Base-by-base conservation (phyloP, 35 echinoderm and acorn worm species). In the Heliocidaris erythrogramma region DNA sequence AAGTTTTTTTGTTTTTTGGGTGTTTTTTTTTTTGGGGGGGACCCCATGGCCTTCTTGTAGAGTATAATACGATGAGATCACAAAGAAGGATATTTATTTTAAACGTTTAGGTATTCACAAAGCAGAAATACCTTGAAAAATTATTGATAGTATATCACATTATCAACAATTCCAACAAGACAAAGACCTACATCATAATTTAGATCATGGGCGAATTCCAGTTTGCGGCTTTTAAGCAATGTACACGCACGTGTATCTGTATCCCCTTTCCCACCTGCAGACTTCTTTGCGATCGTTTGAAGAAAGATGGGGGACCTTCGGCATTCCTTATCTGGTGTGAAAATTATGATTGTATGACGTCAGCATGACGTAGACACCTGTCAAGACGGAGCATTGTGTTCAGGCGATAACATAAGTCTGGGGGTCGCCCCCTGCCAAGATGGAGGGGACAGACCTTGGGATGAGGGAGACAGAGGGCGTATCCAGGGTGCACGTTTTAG, bases 291-390 rank as follows among this genome's bases (percentile, higher is more conserved):
- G 24, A 71, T 71, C 61, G n/a, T 78, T 24, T n/a, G 27, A 78
- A 27, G 65, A 78, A 3, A 78, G 21, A 78, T 18, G 18, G 27
- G 65, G 65, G 27, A 21, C 65, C 52, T 56, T 78, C 21, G 27
- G 27, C 21, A 4, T n/a, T 7, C 65, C 27, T 78, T 78, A 78
- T 78, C 65, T 78, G 65, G 65, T 78, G 65, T 78, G 21, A 18
- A 78, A 78, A 27, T 78, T 21, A 78, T 78, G 65, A 78, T 78
- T 78, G 65, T n/a, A 48, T 89, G 87, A 89, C 87, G 87, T 89
- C 31, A 89, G 31, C 32, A 89, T 89, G 87, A 89, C 87, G 87
- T 89, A 47, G 87, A 89, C 30, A 89, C 87, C 32, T 47, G 87
- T 78, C 65, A 78, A 89, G 47, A 89, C 31, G 87, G 24, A 89